phyloP scores from a whole-genome alignment of 2,888 invertebrate species.

The Nycteola revayana region DNA sequence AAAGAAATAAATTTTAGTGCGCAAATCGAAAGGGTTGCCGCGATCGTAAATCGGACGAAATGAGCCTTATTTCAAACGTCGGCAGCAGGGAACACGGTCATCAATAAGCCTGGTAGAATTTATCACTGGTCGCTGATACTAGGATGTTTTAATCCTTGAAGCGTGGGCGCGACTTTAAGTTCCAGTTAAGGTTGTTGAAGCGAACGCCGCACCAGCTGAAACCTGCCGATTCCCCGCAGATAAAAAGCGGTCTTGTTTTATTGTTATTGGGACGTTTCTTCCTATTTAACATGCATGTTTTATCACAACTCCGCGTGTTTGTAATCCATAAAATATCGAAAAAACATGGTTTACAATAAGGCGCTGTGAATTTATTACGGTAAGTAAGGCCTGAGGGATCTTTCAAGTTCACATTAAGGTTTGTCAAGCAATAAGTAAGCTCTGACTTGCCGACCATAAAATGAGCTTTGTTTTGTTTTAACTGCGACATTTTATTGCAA shows the following conservation, averaged over 20 bases:
- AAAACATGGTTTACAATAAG: background rate
- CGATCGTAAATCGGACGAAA: constrained; percentile 33
- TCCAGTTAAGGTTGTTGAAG: background rate
- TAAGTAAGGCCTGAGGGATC: constrained; percentile 4
- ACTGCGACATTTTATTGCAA: no score
- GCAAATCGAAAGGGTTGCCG: constrained; percentile 21
- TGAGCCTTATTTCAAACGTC: constrained; percentile 38
- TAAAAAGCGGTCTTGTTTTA: background rate
- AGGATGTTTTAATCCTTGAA: constrained; percentile 43
- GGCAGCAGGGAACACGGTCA: constrained; percentile 37
- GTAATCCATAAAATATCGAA: background rate
- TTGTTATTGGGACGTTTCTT: constrained; percentile 1
- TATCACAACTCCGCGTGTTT: background rate
- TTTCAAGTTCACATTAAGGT: constrained; percentile 33
- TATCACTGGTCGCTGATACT: constrained; percentile 38
- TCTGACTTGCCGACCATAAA: constrained; percentile 15
- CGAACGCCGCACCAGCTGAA: background rate
- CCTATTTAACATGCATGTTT: background rate
- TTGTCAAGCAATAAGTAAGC: constrained; percentile 23
- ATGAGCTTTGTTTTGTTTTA: no score
- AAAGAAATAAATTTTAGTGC: constrained; percentile 9
- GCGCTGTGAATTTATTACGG: background rate
- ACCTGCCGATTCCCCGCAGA: background rate
- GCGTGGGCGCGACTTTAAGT: constrained; percentile 25
- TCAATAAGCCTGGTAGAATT: constrained; percentile 41